Base-by-base conservation (phyloP, 2,888 invertebrate species). In the Tigriopus californicus region DNA sequence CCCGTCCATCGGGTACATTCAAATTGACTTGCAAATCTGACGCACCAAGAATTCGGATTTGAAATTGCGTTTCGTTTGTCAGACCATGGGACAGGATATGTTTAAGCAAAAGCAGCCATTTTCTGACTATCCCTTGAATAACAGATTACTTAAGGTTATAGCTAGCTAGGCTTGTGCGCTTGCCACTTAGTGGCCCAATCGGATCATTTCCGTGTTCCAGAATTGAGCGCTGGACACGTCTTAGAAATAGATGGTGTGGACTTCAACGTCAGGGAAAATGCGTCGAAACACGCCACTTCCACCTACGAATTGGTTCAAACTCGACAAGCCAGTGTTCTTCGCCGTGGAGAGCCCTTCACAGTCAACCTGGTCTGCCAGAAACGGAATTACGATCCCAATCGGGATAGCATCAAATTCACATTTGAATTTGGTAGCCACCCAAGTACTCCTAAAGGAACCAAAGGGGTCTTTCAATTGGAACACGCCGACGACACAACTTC, bases 341-440 rank as follows among this genome's bases (percentile, higher is more conserved):
- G 90, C 62, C 76, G 91, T 63, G 90, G 90, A 6, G 86, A 89
- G 70, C 74, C 81, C 24, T 90, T 91, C 71, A 76, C 75, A 67
- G 69, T 86, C 46, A 79, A 80, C 65, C 74, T 91, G 58, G 76
- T 77, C 13, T 76, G 89, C 60, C n/a, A 22, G 8, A 84, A 81
- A 66, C 77, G 88, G 56, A 78, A 81, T n/a, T 90, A 82, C 69
- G 79, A 83, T 65, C 77, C 80, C 22, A 75, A 75, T 18, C 78
- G 74, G 66, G 90, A 91, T 71, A 85, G 82, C 5, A 75, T 91
- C 49, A 85, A 85, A 46, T 80, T 90, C 65, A 83, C 88, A 60
- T 87, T 90, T 68, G 82, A 82, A 53, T 80, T 85, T 25, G 84
- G 83, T 76, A 71, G 64, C 69, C 59, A 64, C 33, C 64, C 66